Conservation (phyloP, 2,113 vertebrate species). For the Burhinus bistriatus region DNA sequence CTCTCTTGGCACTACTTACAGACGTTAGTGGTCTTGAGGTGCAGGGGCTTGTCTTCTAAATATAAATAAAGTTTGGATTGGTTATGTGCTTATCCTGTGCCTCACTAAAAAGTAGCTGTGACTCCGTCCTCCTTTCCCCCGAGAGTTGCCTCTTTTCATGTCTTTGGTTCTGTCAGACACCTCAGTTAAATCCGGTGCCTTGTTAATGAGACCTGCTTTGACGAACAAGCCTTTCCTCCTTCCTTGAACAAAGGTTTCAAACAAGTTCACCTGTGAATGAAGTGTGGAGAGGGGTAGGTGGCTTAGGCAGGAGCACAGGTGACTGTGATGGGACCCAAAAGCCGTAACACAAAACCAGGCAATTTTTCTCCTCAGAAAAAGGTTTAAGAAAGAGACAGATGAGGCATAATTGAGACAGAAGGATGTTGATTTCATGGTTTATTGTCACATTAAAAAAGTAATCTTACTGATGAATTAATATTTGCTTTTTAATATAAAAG, state of each 20-base stretch:
- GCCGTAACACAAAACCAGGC: neutral
- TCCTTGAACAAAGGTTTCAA: neutral
- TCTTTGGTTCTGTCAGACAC: neutral
- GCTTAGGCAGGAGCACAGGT: neutral
- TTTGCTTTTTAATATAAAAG: constrained; percentile 76
- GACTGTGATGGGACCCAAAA: neutral
- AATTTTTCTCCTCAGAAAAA: neutral
- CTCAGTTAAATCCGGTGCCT: neutral
- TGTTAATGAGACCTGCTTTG: neutral
- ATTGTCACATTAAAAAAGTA: constrained; percentile 76
- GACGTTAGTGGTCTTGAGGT: neutral
- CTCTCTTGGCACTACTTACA: neutral
- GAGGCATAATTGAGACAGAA: constrained; percentile 62
- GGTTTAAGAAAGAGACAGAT: constrained; percentile 51
- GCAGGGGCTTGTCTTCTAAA: neutral
- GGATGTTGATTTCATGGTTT: constrained; percentile 71
- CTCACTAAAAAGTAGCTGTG: neutral
- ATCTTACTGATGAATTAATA: constrained; percentile 72
- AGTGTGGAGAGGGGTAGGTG: neutral
- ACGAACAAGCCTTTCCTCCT: neutral
- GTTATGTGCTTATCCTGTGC: neutral
- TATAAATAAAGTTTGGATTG: neutral
- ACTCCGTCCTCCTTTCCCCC: neutral
- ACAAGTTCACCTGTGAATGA: neutral
- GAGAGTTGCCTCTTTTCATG: neutral